phyloP scores from a whole-genome alignment of 2,113 vertebrate species.

The Boulengeromyrus knoepffleri region DNA sequence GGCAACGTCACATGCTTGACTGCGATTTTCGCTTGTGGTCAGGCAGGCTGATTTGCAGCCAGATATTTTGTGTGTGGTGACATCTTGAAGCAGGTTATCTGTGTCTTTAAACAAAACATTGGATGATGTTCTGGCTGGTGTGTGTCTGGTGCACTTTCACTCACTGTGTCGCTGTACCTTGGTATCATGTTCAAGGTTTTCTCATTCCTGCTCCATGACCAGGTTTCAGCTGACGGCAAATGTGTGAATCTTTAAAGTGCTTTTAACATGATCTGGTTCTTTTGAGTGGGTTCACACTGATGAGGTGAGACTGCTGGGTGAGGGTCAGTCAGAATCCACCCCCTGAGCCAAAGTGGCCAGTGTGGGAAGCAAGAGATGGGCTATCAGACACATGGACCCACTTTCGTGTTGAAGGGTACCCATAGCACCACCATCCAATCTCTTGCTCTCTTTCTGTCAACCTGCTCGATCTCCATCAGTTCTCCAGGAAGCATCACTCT shows the following conservation, averaged over 20 bases:
- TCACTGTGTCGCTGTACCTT: background rate
- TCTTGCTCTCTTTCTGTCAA: constrained; percentile 1
- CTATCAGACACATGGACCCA: background rate
- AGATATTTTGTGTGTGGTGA: background rate
- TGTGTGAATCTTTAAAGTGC: background rate
- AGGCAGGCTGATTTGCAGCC: background rate
- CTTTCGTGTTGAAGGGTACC: background rate
- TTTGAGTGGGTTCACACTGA: background rate
- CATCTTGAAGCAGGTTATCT: background rate
- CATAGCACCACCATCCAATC: background rate
- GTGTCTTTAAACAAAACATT: background rate
- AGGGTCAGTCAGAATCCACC: background rate
- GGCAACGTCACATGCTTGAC: background rate
- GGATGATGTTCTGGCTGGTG: background rate
- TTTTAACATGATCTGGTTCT: background rate
- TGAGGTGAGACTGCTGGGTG: background rate
- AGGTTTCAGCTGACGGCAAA: background rate
- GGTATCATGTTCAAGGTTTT: background rate
- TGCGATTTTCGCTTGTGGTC: background rate
- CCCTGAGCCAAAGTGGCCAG: background rate
- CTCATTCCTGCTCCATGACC: background rate
- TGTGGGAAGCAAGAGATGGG: background rate
- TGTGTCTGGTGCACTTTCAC: background rate
- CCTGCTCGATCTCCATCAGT: constrained; percentile 9
- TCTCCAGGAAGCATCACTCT: constrained; percentile 9